phyloP scores from a whole-genome alignment of 1,140 invertebrate species.

The Ruditapes philippinarum region DNA sequence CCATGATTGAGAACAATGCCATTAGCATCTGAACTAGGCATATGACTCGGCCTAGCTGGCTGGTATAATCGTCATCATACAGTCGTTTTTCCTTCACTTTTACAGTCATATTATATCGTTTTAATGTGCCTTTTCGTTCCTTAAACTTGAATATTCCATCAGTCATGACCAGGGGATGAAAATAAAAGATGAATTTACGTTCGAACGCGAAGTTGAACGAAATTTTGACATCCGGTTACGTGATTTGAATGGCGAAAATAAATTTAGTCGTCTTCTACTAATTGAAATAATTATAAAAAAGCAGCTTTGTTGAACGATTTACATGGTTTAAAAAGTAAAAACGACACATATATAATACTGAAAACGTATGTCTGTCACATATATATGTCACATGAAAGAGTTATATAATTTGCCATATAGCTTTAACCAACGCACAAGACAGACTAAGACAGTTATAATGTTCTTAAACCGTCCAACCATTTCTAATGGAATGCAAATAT shows the following conservation, averaged over 20 bases:
- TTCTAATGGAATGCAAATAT: too few species aligned
- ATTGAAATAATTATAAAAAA: constrained; percentile 26
- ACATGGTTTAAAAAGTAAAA: not conserved
- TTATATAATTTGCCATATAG: not conserved
- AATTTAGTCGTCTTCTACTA: not conserved
- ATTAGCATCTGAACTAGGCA: constrained; percentile 49
- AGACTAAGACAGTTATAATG: too few species aligned
- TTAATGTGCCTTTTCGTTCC: constrained; percentile 55
- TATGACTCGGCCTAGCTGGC: not conserved
- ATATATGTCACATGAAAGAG: not conserved
- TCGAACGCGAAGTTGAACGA: constrained; percentile 24
- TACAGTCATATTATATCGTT: constrained; percentile 57
- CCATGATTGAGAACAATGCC: constrained; percentile 59
- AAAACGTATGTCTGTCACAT: not conserved
- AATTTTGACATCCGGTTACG: not conserved
- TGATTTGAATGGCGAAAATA: not conserved
- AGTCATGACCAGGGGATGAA: constrained; percentile 23
- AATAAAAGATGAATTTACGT: constrained; percentile 60
- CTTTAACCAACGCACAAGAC: not conserved
- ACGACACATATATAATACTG: not conserved
- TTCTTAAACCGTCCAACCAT: too few species aligned
- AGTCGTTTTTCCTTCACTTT: constrained; percentile 59
- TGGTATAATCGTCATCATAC: not conserved
- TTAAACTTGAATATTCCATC: constrained; percentile 57
- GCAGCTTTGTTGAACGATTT: not conserved